Percentiles rank a stretch among this genome's conserved stretches.
Evolutionary conservation across 1,140 invertebrate species (phyloP).

Genomic region (Drosophila neocordata): DNA sequence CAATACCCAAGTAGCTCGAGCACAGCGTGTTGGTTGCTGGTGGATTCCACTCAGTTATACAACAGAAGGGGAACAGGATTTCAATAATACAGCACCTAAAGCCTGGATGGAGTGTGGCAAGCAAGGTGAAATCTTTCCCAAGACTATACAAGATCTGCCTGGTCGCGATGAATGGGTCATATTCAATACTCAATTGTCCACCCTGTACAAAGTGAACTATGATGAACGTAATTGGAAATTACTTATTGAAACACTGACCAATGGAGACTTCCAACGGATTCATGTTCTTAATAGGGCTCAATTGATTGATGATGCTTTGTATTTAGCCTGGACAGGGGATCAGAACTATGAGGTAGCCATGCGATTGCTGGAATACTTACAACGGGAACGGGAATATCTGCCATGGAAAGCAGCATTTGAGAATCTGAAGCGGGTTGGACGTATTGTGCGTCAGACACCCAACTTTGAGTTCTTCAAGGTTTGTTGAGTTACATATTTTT

Average conservation of each 20-base stretch:
- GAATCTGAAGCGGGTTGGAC: conserved; percentile 84
- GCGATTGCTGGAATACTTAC: conserved; percentile 86
- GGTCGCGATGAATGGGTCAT: conserved; percentile 85
- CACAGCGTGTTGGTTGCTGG: conserved; percentile 81
- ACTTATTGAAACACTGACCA: conserved; percentile 85
- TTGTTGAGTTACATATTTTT: conserved; percentile 31
- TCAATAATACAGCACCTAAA: conserved; percentile 85
- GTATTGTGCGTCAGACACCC: conserved; percentile 83
- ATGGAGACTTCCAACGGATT: conserved; percentile 84
- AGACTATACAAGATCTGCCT: conserved; percentile 73
- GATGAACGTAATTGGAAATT: conserved; percentile 88
- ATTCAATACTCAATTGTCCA: conserved; percentile 86
- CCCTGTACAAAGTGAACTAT: conserved; percentile 91
- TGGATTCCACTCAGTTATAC: conserved; percentile 87
- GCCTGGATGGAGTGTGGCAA: conserved; percentile 85
- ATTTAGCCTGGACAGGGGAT: conserved; percentile 88
- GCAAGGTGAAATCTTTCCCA: conserved; percentile 52
- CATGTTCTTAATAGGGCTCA: conserved; percentile 90
- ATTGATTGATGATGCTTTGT: conserved; percentile 90
- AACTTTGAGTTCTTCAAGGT: conserved; percentile 85
- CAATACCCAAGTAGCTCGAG: conserved; percentile 54
- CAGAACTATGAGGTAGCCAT: conserved; percentile 88
- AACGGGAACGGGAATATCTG: conserved; percentile 86
- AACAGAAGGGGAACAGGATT: conserved; percentile 85
- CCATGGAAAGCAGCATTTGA: conserved; percentile 87